Percentiles rank a stretch among this genome's conserved stretches.
Conservation (phyloP, 2,797 vertebrate genomes). For the Falco rusticolus region DNA sequence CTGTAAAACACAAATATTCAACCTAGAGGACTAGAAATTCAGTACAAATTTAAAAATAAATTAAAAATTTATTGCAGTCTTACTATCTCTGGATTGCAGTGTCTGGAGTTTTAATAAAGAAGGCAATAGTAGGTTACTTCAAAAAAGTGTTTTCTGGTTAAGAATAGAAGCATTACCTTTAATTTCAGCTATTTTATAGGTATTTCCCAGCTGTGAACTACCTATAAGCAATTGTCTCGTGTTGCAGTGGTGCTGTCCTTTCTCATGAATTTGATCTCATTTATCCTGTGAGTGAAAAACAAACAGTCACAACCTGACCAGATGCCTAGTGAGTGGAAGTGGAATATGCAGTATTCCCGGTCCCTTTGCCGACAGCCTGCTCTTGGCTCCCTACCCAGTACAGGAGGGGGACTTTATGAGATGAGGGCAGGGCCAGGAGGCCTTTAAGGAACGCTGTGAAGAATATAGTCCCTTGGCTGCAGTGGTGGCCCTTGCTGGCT, state of each 20-base stretch:
- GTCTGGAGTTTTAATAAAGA: neutral
- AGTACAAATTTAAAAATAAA: neutral
- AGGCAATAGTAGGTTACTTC: neutral
- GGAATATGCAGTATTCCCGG: neutral
- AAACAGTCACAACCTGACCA: accelerated
- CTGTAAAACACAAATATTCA: neutral
- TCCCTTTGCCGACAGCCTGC: neutral
- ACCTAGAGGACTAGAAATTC: neutral
- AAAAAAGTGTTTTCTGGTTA: neutral
- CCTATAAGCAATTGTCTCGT: neutral
- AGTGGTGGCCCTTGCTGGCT: neutral
- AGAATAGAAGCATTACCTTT: neutral
- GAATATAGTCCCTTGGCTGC: neutral
- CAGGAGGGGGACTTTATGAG: neutral
- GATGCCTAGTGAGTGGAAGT: neutral
- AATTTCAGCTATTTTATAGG: neutral
- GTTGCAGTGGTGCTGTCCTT: neutral
- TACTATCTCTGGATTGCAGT: neutral
- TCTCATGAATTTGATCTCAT: neutral
- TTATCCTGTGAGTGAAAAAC: neutral
- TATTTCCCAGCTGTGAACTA: neutral
- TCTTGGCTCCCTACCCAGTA: neutral
- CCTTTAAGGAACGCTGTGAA: neutral
- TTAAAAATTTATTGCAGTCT: neutral
- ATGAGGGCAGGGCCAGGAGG: neutral